Conservation (phyloP, 2,797 vertebrate genomes). For the Brachymystax lenok region DNA sequence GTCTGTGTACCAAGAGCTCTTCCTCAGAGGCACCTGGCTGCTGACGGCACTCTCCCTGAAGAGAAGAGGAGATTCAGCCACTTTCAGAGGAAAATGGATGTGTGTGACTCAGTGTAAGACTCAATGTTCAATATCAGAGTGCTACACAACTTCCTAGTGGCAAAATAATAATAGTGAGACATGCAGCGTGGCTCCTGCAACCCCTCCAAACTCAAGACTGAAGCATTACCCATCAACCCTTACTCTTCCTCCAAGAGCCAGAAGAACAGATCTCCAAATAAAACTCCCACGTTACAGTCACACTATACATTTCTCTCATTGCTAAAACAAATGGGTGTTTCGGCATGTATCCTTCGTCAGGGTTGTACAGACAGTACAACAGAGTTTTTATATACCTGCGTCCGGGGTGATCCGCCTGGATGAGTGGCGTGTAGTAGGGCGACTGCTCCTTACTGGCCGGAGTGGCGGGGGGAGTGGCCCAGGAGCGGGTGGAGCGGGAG, state of each 20-base stretch:
- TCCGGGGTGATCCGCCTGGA: conserved; percentile 85
- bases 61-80: background rate
- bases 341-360: too few relatives aligned
- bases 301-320: too few relatives aligned
- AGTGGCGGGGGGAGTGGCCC: conserved; percentile 95
- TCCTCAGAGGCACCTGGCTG: conserved; percentile 88
- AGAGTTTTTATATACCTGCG: background rate
- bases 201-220: background rate
- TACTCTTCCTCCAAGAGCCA: background rate
- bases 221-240: background rate
- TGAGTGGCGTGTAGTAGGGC: conserved; percentile 92
- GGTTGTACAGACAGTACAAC: too few relatives aligned
- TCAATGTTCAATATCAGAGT: background rate
- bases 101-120: background rate
- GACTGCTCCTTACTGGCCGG: conserved; percentile 87
- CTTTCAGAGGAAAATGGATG: background rate
- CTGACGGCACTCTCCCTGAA: conserved; percentile 83
- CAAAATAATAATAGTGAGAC: background rate
- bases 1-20: conserved; percentile 98
- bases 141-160: background rate
- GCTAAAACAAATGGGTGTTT: too few relatives aligned
- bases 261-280: background rate
- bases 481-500: conserved; percentile 92
- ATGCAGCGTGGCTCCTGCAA: background rate
- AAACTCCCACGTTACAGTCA: background rate